Evolutionary conservation across 2,113 vertebrate species (phyloP).

Genomic region (Tursiops truncatus): DNA sequence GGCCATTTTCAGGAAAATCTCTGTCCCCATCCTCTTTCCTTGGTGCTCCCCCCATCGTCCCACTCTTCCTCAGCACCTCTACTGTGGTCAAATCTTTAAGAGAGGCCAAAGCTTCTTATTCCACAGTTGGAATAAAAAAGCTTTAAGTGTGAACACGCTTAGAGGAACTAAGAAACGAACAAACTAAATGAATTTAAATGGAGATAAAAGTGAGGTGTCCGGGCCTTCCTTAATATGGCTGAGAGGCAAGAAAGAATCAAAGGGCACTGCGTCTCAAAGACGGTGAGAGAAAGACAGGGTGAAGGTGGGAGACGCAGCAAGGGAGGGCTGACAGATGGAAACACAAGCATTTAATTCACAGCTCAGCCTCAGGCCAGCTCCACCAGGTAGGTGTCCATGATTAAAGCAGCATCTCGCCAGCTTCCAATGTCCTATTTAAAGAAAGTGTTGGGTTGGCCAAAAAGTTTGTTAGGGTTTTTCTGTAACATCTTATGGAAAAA

Average conservation of each 20-base stretch:
- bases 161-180: neutral
- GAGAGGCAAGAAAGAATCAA: neutral
- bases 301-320: neutral
- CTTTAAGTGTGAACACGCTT: neutral
- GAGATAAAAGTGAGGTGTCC: neutral
- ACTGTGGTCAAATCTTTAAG: neutral
- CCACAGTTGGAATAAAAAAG: neutral
- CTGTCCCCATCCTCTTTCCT: too few relatives aligned
- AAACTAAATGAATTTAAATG: neutral
- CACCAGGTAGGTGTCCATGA: neutral
- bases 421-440: conserved; percentile 21
- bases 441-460: neutral
- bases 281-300: neutral
- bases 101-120: neutral
- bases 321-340: neutral
- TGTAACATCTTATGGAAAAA: too few relatives aligned
- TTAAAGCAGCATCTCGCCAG: neutral
- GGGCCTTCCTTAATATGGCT: neutral
- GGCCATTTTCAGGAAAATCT: neutral
- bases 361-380: neutral
- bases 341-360: neutral
- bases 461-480: too few relatives aligned
- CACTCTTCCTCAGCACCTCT: neutral
- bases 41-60: neutral
- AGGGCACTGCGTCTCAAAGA: neutral